Evolutionary conservation across 2,888 invertebrate species (phyloP), one percentile per base, ranked within the genome.

Genomic region (Nemurella pictetii): DNA sequence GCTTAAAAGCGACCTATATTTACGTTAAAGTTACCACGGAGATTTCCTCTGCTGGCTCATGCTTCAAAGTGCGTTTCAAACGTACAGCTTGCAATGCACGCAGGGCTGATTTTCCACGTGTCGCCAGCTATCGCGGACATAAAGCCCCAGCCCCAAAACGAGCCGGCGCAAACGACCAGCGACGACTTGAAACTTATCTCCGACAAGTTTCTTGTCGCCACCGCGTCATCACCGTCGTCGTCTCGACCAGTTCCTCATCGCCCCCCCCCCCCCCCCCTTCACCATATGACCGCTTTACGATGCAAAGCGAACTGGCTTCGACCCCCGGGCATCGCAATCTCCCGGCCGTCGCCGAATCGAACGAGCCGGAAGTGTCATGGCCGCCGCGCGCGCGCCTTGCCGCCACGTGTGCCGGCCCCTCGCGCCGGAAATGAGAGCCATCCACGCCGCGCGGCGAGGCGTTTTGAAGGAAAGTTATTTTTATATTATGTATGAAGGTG

Each of bases 391-490:
- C 20, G 15, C 55, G 55, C 55, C 55, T 3, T 12, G 55, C 1
- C 55, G 20, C 1, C 55, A 55, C 55, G 55, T 12, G 55, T 20
- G 12, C 55, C 15, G 20, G 20, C 55, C 28, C 26, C 4, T 1
- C 7, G 80, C 4, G 9, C n/a, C 32, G 80, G 80, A 81, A 81
- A 81, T 81, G 80, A 81, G 80, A 80, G 32, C 15, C 55, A 20
- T 55, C 55, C 5, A 20, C 55, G 80, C n/a, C 32, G n/a, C 77
- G 32, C 29, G 26, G 25, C 7, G 27, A 81, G 80, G 25, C 32
- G n/a, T 3, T 32, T 81, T 81, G 32, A 32, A 74, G 25, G 80
- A 83, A 83, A 35, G 55, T 55, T 55, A 55, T 55, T 55, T 55
- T 55, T 55, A 55, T 20, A 55, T 55, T 55, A 55, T 20, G 55